Evolutionary conservation across 2,888 invertebrate genomes (phyloP).

Genomic region (Parnassius mnemosyne): DNA sequence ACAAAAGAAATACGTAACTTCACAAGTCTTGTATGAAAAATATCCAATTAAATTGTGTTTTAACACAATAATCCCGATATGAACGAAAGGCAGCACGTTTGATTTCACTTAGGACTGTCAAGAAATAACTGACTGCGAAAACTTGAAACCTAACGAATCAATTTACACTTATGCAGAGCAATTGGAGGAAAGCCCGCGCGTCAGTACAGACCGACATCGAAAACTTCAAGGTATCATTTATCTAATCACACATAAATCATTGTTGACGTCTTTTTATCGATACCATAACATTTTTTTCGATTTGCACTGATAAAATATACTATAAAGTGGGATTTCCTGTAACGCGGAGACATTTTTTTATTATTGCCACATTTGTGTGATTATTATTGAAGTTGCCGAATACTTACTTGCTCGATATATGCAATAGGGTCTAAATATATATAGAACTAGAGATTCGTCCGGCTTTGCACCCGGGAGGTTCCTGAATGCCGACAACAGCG

Average conservation of each 20-base stretch:
- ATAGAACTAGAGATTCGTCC: too few relatives aligned
- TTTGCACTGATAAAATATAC: slow-evolving; percentile 18
- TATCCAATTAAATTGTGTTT: not conserved
- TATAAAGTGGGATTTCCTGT: too few relatives aligned
- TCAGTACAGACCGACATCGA: slow-evolving; percentile 7
- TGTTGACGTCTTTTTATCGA: slow-evolving; percentile 50
- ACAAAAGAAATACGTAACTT: too few relatives aligned
- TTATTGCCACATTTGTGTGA: too few relatives aligned
- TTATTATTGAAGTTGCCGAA: too few relatives aligned
- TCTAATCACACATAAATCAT: slow-evolving; percentile 48
- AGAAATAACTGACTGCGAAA: not conserved
- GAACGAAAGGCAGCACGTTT: too few relatives aligned
- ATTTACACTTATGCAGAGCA: not conserved
- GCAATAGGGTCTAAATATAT: too few relatives aligned
- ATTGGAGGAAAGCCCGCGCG: not conserved
- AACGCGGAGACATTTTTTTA: too few relatives aligned
- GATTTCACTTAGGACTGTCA: not conserved
- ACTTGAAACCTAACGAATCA: not conserved
- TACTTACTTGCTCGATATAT: too few relatives aligned
- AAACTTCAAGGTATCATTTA: slow-evolving; percentile 36
- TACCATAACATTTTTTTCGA: slow-evolving; percentile 37
- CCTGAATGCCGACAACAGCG: too few relatives aligned
- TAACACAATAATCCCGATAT: too few relatives aligned
- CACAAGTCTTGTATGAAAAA: not conserved
- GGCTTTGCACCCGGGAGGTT: too few relatives aligned